Conservation (phyloP, 2,797 vertebrate species). For the Pseudochirops corinnae region DNA sequence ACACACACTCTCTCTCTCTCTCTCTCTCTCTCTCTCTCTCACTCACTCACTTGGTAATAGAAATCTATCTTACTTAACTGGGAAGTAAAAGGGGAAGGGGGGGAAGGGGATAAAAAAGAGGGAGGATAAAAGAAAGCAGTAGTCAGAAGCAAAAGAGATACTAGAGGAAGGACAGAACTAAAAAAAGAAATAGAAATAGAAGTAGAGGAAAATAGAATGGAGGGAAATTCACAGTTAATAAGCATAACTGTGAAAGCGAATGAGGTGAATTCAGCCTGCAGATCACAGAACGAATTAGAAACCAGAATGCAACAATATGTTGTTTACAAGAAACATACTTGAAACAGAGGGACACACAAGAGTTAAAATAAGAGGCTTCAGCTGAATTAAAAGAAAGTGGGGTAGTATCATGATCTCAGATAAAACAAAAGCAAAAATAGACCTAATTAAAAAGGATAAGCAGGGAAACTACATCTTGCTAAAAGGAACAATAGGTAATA, state of each 20-base stretch:
- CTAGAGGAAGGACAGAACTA: not conserved
- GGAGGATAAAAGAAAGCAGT: not conserved
- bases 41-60: not conserved
- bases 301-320: not conserved
- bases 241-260: not conserved
- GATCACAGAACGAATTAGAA: not conserved
- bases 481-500: not conserved
- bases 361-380: not conserved
- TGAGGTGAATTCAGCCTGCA: not conserved
- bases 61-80: not conserved
- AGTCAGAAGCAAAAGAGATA: not conserved
- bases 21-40: too few species aligned
- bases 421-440: not conserved
- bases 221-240: not conserved
- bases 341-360: not conserved
- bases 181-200: not conserved
- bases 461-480: not conserved
- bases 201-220: not conserved
- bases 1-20: too few species aligned
- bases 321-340: not conserved
- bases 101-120: not conserved
- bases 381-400: not conserved
- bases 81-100: not conserved
- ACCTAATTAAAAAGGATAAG: not conserved
- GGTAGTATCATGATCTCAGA: not conserved